A percentile compares a stretch with the other conserved stretches of the same genome.
These are phyloP conservation scores for Mythimna pallens DNA, from an alignment of 2,888 invertebrate species.

Conservation along the genomic window DNA sequence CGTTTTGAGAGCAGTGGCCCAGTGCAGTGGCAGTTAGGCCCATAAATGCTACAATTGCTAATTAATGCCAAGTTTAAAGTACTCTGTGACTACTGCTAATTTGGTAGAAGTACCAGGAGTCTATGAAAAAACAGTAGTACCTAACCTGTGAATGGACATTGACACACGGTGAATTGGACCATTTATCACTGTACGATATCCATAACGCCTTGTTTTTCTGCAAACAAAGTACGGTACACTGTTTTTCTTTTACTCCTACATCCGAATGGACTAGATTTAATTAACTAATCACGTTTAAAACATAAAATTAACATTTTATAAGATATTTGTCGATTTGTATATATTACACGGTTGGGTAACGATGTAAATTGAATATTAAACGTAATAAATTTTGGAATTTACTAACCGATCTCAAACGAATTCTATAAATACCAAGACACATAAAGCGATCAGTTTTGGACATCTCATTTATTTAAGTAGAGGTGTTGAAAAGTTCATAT, in stretches of 20 bases:
- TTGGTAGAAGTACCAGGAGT: neutral
- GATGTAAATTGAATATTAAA: slow-evolving; percentile 33
- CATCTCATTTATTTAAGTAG: slow-evolving; percentile 16
- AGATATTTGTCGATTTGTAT: slow-evolving; percentile 16
- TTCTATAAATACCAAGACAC: slow-evolving; percentile 29
- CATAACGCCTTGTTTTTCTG: slow-evolving; percentile 11
- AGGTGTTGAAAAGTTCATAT: slow-evolving; percentile 34
- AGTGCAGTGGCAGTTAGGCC: too few relatives aligned
- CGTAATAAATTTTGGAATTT: slow-evolving; percentile 40
- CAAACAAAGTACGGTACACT: neutral
- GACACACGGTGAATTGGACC: slow-evolving; percentile 1
- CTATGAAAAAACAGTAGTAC: neutral
- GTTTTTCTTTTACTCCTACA: slow-evolving; percentile 21
- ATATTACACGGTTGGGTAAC: slow-evolving; percentile 43
- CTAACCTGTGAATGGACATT: neutral
- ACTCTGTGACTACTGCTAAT: too few relatives aligned
- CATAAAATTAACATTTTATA: slow-evolving; percentile 50
- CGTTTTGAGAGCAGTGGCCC: too few relatives aligned
- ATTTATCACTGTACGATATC: neutral
- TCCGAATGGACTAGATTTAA: slow-evolving; percentile 26
- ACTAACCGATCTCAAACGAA: slow-evolving; percentile 11
- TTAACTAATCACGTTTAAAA: slow-evolving; percentile 43
- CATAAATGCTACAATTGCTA: too few relatives aligned
- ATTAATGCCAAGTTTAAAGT: too few relatives aligned
- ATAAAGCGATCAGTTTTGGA: slow-evolving; percentile 33